phyloP scores from a whole-genome alignment of 2,113 vertebrate genomes.

The Gopherus flavomarginatus region DNA sequence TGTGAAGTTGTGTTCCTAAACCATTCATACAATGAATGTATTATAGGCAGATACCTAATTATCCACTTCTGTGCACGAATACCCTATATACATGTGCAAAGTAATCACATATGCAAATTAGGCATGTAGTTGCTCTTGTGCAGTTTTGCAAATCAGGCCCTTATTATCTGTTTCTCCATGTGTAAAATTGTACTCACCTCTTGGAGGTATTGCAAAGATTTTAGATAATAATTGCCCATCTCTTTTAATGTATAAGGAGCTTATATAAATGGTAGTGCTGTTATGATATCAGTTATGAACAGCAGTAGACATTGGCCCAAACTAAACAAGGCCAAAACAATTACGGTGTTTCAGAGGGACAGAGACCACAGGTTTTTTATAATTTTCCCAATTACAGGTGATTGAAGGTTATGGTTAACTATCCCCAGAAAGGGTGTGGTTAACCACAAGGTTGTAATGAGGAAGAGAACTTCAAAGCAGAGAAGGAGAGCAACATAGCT shows the following conservation, averaged over 20 bases:
- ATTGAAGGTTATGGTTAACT: constrained; percentile 68
- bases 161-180: neutral
- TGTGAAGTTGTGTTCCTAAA: neutral
- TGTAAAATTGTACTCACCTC: neutral
- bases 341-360: constrained; percentile 53
- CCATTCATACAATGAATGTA: neutral
- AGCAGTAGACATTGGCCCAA: neutral
- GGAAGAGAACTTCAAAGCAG: constrained; percentile 78
- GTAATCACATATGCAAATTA: neutral
- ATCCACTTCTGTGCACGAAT: neutral
- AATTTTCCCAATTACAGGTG: constrained; percentile 56
- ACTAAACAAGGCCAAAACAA: neutral
- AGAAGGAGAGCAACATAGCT: constrained; percentile 60
- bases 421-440: constrained; percentile 68
- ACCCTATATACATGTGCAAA: neutral
- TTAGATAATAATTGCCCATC: neutral
- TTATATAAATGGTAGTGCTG: neutral
- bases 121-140: neutral
- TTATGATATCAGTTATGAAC: constrained; percentile 23
- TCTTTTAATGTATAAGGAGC: neutral
- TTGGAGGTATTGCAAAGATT: constrained; percentile 34
- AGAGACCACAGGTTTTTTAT: constrained; percentile 64
- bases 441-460: constrained; percentile 67
- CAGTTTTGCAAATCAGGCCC: neutral
- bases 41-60: neutral